Evolutionary conservation across 2,113 vertebrate species (phyloP), one percentile per base, ranked within the genome.

Genomic region (Electrona antarctica): DNA sequence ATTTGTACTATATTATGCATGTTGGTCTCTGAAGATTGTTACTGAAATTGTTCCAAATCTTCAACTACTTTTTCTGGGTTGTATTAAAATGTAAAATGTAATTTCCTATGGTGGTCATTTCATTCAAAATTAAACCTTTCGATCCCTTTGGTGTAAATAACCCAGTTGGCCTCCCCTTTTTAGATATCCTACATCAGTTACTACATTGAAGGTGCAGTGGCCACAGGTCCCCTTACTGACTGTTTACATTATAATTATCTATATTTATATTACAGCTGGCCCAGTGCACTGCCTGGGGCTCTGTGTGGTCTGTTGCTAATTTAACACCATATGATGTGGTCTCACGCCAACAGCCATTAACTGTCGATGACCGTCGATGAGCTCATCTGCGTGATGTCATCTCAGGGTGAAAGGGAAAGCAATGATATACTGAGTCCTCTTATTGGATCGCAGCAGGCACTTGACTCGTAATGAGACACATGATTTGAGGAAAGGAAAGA

Each of bases 351-450:
- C 8, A 58, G 55, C 33, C 47, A 65, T 74, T 61, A 64, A 21
- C 14, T 21, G 21, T 21, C 51, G n/a, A 29, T 55, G 63, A 47
- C 64, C 56, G 11, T 13, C 33, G 15, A 29, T 77, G 73, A 77
- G 62, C 65, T 83, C 67, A 81, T 69, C 14, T 9, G n/a, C 47
- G 46, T 73, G 73, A 77, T 69, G 56, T 83, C 57, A 60, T 12
- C 63, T 58, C 59, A 61, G 33, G 54, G 41, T 49, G 52, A 13
- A 47, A 60, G 13, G 50, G 59, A 14, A 15, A 46, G 13, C 56
- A 2, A 9, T 58, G 15, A 58, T 29, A 28, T 10, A 29, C 15
- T 58, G 6, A 4, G 7, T 8, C 15, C 7, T 29, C 33, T 10
- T 58, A 28, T 29, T 56, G 5, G 49, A 58, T 28, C 28, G 21